Base-by-base conservation (phyloP, 30 jellyfish, hydroid and myxozoan species). In the Chironex yamaguchii region DNA sequence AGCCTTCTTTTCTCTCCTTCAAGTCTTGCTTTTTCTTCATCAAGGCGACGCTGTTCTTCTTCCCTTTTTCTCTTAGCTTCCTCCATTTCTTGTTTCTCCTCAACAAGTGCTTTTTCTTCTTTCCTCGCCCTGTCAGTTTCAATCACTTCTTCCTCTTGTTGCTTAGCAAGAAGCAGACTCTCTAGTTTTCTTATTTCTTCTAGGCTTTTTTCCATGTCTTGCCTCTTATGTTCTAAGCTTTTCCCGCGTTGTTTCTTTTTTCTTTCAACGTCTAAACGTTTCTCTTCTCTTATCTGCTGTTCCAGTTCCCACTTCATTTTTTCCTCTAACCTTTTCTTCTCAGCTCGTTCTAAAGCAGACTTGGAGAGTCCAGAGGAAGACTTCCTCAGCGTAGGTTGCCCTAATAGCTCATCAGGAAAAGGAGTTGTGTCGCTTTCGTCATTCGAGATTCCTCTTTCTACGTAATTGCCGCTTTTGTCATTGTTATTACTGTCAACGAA, bases 331-430 rank as follows among this genome's bases (percentile, higher is more conserved):
- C 76, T 36, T 4, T 84, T 82, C 28, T 64, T 51, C 42, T 86
- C 58, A 29, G 76, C 82, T 80, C 96, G 63, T 76, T 76, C 96
- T 3, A 86, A 79, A 4, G 96, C 96, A 20, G 96, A 86, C 58
- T 66, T 65, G 0, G 96, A 86, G 29, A 86, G 36, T n/a, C 96
- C 90, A 0, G 96, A 74, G 52, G 76, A 84, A 21, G 76, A 49
- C 62, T 86, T 86, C 25, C 66, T 30, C 71, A 49, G 34, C 4
- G 30, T 13, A 9, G 58, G 9, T 9, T 42, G 58, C 9, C 9
- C 17, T 6, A 9, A 9, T 6, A 6, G 13, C 17, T 42, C 58
- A 6, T 42, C 58, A 9, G 9, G 58, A 6, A 6, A 9, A 17
- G 9, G 9, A 6, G 17, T 6, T 42, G 9, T 42, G 13, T 42